Base-by-base conservation (phyloP, 2,888 invertebrate genomes). In the Lypha dubia region DNA sequence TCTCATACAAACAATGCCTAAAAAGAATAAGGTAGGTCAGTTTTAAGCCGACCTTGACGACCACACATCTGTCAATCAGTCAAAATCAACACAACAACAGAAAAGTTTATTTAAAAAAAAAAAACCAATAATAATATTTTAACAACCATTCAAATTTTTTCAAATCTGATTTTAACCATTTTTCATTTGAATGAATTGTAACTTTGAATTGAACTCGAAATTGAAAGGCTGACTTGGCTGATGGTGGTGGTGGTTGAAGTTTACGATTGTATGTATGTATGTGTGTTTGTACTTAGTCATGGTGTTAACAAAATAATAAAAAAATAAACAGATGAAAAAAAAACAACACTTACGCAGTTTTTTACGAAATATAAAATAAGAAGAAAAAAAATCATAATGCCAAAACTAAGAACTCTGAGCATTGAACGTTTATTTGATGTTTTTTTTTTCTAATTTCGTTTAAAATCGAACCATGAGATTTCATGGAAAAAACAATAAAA, bases 141-240 rank as follows among this genome's bases (percentile, higher is more conserved):
- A 68, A 20, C 56, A 76, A 58, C 75, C 75, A 82, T 81, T 81
- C 75, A 75, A 82, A 76, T 65, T 49, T n/a, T 60, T 62, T 58
- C 24, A 62, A 60, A 77, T 60, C 77, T 49, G 56, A 49, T 65
- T 73, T 73, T 67, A 63, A 49, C 71, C 65, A 80, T 80, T 67
- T 80, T 81, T 75, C 62, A 76, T 63, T 38, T 82, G 70, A 70
- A 76, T 76, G 75, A 76, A 68, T 81, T 75, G 74, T 68, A 68
- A 81, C 53, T 75, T 75, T 62, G 56, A 62, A 63, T 82, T 76
- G 75, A 82, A 63, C 63, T 82, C 75, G 41, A 71, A 67, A 75
- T 76, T 76, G 81, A 82, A 82, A 82, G 81, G 67, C 44, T 24
- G 70, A 49, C 24, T 20, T 41, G 41, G 41, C 41, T 41, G 41